A percentile compares a stretch with the other conserved stretches of the same genome.
Evolutionary conservation across 2,888 invertebrate genomes (phyloP).

Genomic region (Agrilus cyanescens): DNA sequence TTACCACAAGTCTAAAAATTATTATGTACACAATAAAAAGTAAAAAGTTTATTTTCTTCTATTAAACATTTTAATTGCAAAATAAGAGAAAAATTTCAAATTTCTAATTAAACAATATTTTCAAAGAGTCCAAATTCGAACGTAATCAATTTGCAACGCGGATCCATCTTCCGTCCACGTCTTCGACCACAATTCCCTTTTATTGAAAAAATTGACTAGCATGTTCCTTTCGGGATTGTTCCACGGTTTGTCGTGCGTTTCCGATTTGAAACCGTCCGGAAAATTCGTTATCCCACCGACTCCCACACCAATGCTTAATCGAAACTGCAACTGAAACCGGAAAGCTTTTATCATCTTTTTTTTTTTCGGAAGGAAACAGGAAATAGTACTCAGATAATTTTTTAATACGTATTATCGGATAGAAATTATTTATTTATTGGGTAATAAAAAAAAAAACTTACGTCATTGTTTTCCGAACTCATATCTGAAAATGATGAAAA

Average conservation of each 20-base stretch:
- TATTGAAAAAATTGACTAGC: slow-evolving; percentile 48
- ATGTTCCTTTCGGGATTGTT: slow-evolving; percentile 44
- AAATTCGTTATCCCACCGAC: slow-evolving; percentile 60
- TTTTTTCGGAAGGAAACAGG: slow-evolving; percentile 12
- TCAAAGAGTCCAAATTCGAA: slow-evolving; percentile 36
- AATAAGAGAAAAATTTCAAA: not conserved
- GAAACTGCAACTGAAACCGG: slow-evolving; percentile 40
- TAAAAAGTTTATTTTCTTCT: too few species aligned
- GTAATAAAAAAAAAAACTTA: too few species aligned
- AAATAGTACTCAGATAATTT: slow-evolving; percentile 1
- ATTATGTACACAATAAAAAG: too few species aligned
- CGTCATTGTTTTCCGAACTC: slow-evolving; percentile 14
- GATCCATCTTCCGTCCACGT: slow-evolving; percentile 40
- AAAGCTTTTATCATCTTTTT: slow-evolving; percentile 13
- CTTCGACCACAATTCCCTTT: slow-evolving; percentile 42
- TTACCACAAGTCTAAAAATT: too few species aligned
- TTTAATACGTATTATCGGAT: not conserved
- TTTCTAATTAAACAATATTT: not conserved
- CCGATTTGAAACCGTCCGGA: slow-evolving; percentile 41
- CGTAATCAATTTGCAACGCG: slow-evolving; percentile 39
- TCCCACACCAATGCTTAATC: slow-evolving; percentile 53
- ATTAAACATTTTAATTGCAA: not conserved
- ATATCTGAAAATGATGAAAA: slow-evolving; percentile 1
- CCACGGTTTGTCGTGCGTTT: slow-evolving; percentile 51
- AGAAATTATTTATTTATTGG: too few species aligned